Conservation (phyloP, 1,140 invertebrate genomes). For the Plutomurus gul region DNA sequence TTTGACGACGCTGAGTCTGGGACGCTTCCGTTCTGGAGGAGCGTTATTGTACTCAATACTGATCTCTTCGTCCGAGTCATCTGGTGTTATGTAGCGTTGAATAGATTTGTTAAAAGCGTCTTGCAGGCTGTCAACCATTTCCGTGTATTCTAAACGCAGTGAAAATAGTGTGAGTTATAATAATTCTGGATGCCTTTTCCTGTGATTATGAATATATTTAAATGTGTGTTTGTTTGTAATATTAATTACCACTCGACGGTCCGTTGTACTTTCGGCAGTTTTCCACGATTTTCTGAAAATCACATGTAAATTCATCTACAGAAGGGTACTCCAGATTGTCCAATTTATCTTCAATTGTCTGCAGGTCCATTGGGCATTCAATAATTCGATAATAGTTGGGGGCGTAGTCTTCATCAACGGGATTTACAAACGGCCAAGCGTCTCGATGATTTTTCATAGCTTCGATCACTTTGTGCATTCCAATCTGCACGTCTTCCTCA, state of each 20-base stretch:
- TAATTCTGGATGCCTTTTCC: too few species aligned
- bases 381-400: conserved; percentile 74
- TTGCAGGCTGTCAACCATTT: conserved; percentile 81
- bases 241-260: conserved; percentile 82
- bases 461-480: conserved; percentile 86
- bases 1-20: background rate
- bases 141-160: conserved; percentile 75
- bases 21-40: conserved; percentile 22
- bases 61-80: conserved; percentile 68
- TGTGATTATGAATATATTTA: too few species aligned
- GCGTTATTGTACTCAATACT: conserved; percentile 54
- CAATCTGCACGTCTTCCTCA: conserved; percentile 80
- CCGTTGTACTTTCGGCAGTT: conserved; percentile 92
- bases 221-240: too few species aligned
- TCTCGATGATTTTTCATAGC: conserved; percentile 82
- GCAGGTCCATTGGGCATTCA: conserved; percentile 79
- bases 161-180: too few species aligned
- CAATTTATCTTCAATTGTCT: conserved; percentile 83
- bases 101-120: conserved; percentile 77
- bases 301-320: conserved; percentile 78
- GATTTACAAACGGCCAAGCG: conserved; percentile 89
- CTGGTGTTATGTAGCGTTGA: conserved; percentile 76
- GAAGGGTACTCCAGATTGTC: conserved; percentile 78
- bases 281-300: conserved; percentile 87
- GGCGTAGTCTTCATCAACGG: conserved; percentile 87